Evolutionary conservation across 2,113 vertebrate species (phyloP).

Genomic region (Dasyornis broadbenti): DNA sequence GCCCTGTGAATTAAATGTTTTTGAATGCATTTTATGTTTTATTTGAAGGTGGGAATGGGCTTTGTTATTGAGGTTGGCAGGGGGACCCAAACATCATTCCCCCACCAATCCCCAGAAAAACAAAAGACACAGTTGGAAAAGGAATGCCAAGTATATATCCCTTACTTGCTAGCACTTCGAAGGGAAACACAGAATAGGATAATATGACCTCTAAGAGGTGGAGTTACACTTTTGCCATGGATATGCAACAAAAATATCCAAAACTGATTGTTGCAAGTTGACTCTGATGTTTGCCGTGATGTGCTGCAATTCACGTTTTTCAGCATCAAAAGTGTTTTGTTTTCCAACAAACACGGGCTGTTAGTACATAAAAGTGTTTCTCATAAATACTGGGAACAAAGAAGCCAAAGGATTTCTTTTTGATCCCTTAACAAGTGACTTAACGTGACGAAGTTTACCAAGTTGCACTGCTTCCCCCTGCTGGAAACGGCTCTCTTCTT

Average conservation of each 20-base stretch:
- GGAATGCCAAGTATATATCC: not conserved
- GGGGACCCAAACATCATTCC: not conserved
- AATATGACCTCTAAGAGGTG: not conserved
- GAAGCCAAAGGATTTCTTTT: not conserved
- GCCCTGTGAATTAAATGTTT: not conserved
- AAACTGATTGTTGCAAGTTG: not conserved
- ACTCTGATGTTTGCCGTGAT: not conserved
- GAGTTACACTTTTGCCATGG: not conserved
- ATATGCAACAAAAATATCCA: not conserved
- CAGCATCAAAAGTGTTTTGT: not conserved
- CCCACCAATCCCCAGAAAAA: not conserved
- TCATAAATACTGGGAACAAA: not conserved
- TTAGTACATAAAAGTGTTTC: not conserved
- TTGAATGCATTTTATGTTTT: not conserved
- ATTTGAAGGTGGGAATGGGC: not conserved
- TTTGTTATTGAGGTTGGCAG: not conserved
- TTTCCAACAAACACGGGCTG: not conserved
- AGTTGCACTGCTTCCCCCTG: conserved; percentile 95
- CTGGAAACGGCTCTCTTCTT: conserved; percentile 98
- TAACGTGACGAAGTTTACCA: conserved; percentile 98
- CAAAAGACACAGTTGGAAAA: not conserved
- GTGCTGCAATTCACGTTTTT: not conserved
- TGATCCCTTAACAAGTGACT: conserved; percentile 74
- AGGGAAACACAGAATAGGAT: not conserved
- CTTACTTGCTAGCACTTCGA: not conserved